These are phyloP conservation scores for Hedychridium roseum DNA, from an alignment of 2,888 invertebrate genomes.

Conservation along the genomic window DNA sequence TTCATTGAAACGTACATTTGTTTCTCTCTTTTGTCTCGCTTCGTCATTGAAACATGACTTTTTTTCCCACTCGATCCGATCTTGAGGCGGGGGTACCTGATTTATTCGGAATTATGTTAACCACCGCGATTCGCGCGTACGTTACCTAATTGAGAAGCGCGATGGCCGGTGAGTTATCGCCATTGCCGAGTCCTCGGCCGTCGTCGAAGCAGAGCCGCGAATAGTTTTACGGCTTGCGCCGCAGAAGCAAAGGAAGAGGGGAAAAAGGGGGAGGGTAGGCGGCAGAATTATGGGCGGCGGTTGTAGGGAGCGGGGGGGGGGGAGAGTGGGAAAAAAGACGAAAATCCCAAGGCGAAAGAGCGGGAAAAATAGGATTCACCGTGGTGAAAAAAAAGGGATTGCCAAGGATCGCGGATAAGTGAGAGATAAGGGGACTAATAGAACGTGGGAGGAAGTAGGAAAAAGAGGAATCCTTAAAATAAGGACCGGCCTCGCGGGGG, in stretches of 20 bases:
- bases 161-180: conserved; percentile 59
- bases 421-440: not conserved
- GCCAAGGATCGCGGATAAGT: not conserved
- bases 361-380: conserved; percentile 39
- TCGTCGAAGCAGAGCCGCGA: conserved; percentile 33
- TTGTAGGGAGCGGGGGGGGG: conserved; percentile 15
- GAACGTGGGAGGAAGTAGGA: not conserved
- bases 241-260: conserved; percentile 12
- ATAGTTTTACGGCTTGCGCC: conserved; percentile 42
- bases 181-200: conserved; percentile 34
- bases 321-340: conserved; percentile 39
- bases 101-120: conserved; percentile 59
- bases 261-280: conserved; percentile 16
- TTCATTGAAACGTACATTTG: too few species aligned
- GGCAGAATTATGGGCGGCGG: too few species aligned
- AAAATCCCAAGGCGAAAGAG: conserved; percentile 58
- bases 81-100: conserved; percentile 52
- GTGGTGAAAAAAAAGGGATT: not conserved
- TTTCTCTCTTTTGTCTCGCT: too few species aligned
- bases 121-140: conserved; percentile 33
- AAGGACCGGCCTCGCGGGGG: too few species aligned
- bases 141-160: conserved; percentile 61
- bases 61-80: too few species aligned
- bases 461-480: too few species aligned
- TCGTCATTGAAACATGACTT: too few species aligned